These are phyloP conservation scores for Stenotaenia linearis DNA, from an alignment of 2,888 invertebrate species.

Conservation along the genomic window DNA sequence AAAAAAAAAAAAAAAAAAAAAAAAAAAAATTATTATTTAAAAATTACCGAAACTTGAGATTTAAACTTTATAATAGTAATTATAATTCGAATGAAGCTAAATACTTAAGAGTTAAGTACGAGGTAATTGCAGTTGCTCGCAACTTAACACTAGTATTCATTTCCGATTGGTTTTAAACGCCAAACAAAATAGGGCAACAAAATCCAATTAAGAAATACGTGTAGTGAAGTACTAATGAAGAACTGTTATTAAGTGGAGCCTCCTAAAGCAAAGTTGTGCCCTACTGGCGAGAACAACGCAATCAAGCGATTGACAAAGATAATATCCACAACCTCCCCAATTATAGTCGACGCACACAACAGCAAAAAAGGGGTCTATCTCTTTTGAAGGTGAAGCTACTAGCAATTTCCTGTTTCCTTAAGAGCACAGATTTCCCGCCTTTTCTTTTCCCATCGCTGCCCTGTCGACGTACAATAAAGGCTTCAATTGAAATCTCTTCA, in stretches of 20 bases:
- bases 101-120: neutral
- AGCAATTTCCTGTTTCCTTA: conserved; percentile 15
- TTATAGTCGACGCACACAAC: neutral
- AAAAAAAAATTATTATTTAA: too few relatives aligned
- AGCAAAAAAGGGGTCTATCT: neutral
- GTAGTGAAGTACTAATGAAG: neutral
- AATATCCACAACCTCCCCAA: conserved; percentile 14
- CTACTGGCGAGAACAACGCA: conserved; percentile 14
- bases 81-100: neutral
- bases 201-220: neutral
- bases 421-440: neutral
- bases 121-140: neutral
- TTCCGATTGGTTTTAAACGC: neutral
- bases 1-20: too few relatives aligned
- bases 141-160: neutral
- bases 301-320: conserved; percentile 15
- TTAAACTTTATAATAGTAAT: neutral
- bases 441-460: neutral
- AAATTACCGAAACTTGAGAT: too few relatives aligned
- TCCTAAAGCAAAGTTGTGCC: neutral
- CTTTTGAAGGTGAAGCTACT: conserved; percentile 10
- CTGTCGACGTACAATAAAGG: neutral
- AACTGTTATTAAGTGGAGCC: neutral
- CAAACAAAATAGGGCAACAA: neutral
- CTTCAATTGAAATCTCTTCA: neutral